Evolutionary conservation across 2,113 vertebrate species (phyloP).

Genomic region (Fukomys damarensis): DNA sequence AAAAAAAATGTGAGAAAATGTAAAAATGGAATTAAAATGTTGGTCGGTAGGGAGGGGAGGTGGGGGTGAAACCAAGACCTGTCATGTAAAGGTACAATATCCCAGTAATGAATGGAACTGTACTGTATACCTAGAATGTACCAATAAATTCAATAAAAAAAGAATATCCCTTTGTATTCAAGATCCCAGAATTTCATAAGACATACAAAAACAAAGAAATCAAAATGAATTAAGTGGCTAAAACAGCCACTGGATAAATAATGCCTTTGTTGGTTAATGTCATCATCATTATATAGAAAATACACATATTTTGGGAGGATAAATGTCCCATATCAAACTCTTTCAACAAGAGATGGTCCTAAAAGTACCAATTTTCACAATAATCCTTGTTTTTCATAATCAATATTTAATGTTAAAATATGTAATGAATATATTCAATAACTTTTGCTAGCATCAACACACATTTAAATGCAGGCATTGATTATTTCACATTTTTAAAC

Average conservation of each 20-base stretch:
- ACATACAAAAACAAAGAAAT: not conserved
- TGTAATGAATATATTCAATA: not conserved
- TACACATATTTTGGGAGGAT: not conserved
- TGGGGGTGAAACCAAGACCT: too few species aligned
- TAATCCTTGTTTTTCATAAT: not conserved
- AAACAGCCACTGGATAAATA: not conserved
- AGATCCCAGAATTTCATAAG: not conserved
- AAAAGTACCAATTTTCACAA: not conserved
- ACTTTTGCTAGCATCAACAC: not conserved
- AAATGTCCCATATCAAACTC: not conserved
- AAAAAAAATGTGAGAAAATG: too few species aligned
- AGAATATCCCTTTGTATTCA: not conserved
- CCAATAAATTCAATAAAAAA: too few species aligned
- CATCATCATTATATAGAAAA: not conserved
- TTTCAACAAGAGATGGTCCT: fast-evolving
- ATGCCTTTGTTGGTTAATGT: not conserved
- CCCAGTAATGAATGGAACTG: too few species aligned
- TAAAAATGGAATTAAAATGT: too few species aligned
- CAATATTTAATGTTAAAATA: not conserved
- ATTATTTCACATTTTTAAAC: not conserved
- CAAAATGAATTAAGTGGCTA: not conserved
- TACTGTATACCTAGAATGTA: too few species aligned
- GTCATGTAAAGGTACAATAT: too few species aligned
- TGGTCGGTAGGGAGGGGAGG: too few species aligned
- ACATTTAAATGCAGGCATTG: not conserved